Percentiles rank a stretch among this genome's conserved stretches.
Evolutionary conservation across 2,888 invertebrate species (phyloP).

Genomic region (Eueremaeus valkanovi): DNA sequence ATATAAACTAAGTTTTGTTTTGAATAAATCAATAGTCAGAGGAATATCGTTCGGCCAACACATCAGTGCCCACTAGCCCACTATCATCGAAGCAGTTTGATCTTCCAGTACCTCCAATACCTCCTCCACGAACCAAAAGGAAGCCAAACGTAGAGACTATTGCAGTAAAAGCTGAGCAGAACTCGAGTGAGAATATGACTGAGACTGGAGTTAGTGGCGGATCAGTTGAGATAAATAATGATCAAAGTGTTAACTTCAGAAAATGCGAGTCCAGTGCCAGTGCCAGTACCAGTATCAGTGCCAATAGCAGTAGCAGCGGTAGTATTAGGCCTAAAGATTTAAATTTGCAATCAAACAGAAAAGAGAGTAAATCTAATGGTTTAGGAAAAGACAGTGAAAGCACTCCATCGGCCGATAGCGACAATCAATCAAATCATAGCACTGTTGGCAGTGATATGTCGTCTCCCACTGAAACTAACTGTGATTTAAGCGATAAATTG

Average conservation of each 20-base stretch:
- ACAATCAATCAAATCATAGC: neutral
- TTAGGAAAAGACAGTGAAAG: neutral
- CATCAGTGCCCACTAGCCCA: constrained; percentile 16
- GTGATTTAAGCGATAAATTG: neutral
- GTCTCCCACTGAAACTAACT: constrained; percentile 3
- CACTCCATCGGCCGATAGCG: constrained; percentile 17
- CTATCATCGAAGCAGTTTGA: neutral
- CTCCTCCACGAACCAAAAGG: constrained; percentile 39
- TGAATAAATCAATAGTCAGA: neutral
- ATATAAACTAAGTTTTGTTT: neutral
- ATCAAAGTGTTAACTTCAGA: neutral
- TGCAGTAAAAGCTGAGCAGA: neutral
- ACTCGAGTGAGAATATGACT: neutral
- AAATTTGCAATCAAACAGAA: constrained; percentile 25
- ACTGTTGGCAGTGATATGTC: constrained; percentile 18
- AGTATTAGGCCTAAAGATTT: constrained; percentile 17
- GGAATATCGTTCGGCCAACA: neutral
- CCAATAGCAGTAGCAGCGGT: no score
- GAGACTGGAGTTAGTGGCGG: neutral
- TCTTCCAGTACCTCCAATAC: constrained; percentile 1
- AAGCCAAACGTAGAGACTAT: neutral
- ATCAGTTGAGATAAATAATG: constrained; percentile 26
- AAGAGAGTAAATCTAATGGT: neutral
- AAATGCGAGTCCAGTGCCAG: neutral
- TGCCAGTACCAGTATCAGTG: no score